phyloP scores from a whole-genome alignment of 2,797 vertebrate genomes.

The Mastacembelus armatus region DNA sequence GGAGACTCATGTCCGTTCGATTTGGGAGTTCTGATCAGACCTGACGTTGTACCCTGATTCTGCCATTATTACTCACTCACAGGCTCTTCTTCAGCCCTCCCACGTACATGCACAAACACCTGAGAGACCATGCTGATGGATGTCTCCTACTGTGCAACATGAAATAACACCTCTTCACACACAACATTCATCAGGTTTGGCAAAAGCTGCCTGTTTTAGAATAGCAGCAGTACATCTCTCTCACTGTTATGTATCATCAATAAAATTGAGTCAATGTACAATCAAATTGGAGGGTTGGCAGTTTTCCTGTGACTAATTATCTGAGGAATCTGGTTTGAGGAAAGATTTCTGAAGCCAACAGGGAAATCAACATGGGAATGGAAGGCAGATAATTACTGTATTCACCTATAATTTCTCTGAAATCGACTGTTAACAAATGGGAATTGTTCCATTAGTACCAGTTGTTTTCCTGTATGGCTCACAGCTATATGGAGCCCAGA shows the following conservation, averaged over 20 bases:
- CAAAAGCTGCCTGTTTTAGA: conserved; percentile 36
- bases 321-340: conserved; percentile 24
- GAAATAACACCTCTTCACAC: conserved; percentile 46
- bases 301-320: conserved; percentile 57
- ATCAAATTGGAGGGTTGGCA: conserved; percentile 40
- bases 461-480: conserved; percentile 4
- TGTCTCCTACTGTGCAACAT: conserved; percentile 31
- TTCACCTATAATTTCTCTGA: conserved; percentile 39
- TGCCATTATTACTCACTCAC: conserved; percentile 72
- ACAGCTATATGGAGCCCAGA: conserved; percentile 3
- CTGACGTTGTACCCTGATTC: conserved; percentile 67
- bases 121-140: conserved; percentile 52
- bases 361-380: conserved; percentile 36
- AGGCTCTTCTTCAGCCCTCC: conserved; percentile 25
- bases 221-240: conserved; percentile 18
- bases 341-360: conserved; percentile 42
- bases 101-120: conserved; percentile 46
- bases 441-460: conserved; percentile 43
- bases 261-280: conserved; percentile 33
- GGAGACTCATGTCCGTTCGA: conserved; percentile 57
- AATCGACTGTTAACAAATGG: conserved; percentile 42
- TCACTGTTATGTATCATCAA: conserved; percentile 26
- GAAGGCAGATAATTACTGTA: conserved; percentile 41
- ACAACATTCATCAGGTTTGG: conserved; percentile 42
- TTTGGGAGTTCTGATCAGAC: conserved; percentile 65